phyloP scores from a whole-genome alignment of 2,797 vertebrate genomes.

The Brotula barbata region DNA sequence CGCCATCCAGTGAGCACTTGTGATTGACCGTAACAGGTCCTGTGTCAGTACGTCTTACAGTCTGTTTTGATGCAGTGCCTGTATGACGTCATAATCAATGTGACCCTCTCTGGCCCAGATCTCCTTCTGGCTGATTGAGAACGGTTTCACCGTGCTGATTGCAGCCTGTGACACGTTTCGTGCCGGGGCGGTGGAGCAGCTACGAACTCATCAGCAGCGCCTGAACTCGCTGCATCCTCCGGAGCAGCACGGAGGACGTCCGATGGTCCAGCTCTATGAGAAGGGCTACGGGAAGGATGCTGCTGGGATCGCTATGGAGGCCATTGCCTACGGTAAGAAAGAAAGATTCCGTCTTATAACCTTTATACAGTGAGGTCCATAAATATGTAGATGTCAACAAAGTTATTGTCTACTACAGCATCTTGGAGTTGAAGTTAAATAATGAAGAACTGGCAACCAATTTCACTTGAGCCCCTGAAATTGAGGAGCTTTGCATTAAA shows the following conservation, averaged over 20 bases:
- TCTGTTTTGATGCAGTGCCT: too few relatives aligned
- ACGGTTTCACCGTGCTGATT: constrained; percentile 93
- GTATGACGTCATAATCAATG: background rate
- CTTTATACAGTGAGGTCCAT: too few relatives aligned
- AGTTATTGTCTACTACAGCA: too few relatives aligned
- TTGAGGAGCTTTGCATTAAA: too few relatives aligned
- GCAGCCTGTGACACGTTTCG: constrained; percentile 97
- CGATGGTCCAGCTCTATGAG: constrained; percentile 94
- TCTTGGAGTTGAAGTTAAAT: too few relatives aligned
- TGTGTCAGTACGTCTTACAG: too few relatives aligned
- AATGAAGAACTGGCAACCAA: too few relatives aligned
- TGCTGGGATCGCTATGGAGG: constrained; percentile 97
- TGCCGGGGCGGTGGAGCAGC: constrained; percentile 95
- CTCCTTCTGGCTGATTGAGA: constrained; percentile 97
- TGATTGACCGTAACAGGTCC: too few relatives aligned
- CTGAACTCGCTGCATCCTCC: constrained; percentile 92
- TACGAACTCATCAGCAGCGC: constrained; percentile 93
- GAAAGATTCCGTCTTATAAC: background rate
- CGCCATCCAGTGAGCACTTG: too few relatives aligned
- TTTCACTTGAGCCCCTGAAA: too few relatives aligned
- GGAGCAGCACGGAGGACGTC: constrained; percentile 82
- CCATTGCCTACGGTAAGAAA: constrained; percentile 88
- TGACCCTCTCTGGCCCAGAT: constrained; percentile 77
- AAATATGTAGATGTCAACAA: too few relatives aligned
- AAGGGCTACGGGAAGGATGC: constrained; percentile 98